phyloP scores from a whole-genome alignment of 2,113 vertebrate species.

The Eretmochelys imbricata region DNA sequence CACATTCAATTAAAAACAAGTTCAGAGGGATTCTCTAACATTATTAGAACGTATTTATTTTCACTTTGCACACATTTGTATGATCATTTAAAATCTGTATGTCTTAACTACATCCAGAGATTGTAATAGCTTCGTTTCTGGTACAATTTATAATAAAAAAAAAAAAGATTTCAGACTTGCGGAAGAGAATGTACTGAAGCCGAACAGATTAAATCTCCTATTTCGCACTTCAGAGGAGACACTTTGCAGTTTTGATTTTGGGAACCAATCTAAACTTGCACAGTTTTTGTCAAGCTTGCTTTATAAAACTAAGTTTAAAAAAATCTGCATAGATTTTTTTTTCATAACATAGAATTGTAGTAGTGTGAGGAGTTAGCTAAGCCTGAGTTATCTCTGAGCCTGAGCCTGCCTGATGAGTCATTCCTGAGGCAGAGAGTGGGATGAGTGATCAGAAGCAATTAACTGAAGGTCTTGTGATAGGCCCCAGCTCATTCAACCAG shows the following conservation, averaged over 20 bases:
- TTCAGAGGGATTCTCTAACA: conserved; percentile 34
- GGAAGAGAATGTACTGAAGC: not conserved
- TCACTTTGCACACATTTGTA: conserved; percentile 47
- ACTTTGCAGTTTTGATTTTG: not conserved
- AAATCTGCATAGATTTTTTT: not conserved
- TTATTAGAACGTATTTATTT: conserved; percentile 62
- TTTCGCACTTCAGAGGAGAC: conserved; percentile 1
- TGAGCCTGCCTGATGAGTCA: too few species aligned
- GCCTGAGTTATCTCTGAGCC: not conserved
- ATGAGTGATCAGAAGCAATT: not conserved
- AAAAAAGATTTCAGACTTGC: conserved; percentile 24
- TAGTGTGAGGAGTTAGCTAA: not conserved
- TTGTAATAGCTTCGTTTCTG: conserved; percentile 50
- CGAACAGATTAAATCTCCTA: not conserved
- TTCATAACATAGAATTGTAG: not conserved
- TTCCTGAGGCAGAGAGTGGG: not conserved
- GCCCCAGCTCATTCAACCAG: not conserved
- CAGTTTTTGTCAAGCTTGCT: not conserved
- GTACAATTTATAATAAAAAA: conserved; percentile 20
- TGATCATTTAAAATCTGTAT: conserved; percentile 57
- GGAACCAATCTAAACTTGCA: not conserved
- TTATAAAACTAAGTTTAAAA: not conserved
- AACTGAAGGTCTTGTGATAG: not conserved
- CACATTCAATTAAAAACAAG: conserved; percentile 55
- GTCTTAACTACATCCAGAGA: conserved; percentile 51